Evolutionary conservation across 2,113 vertebrate species (phyloP).

Genomic region (Paradisaea rubra): DNA sequence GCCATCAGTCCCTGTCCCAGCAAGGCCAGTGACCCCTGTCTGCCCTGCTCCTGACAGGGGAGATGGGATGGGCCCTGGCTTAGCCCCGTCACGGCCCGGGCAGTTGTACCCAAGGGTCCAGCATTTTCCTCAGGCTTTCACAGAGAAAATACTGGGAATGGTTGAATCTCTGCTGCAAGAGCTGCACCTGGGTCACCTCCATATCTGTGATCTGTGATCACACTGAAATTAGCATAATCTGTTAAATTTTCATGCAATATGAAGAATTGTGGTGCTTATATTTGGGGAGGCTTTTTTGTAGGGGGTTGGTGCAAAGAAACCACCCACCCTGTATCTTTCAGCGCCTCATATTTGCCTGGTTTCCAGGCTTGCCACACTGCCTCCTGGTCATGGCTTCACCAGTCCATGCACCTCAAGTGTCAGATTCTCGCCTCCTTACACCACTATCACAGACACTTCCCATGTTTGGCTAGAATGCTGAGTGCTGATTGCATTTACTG

Average conservation of each 20-base stretch:
- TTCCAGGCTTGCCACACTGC: background rate
- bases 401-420: background rate
- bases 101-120: background rate
- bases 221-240: background rate
- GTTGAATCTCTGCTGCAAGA: background rate
- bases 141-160: background rate
- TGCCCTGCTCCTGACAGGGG: background rate
- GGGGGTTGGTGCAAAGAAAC: background rate
- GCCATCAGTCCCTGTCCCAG: background rate
- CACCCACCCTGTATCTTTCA: background rate
- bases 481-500: background rate
- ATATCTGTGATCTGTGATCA: background rate
- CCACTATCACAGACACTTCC: accelerated
- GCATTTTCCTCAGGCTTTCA: background rate
- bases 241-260: background rate
- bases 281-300: background rate
- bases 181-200: background rate
- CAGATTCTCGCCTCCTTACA: background rate
- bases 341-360: background rate
- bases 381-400: background rate
- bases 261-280: background rate
- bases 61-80: background rate
- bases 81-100: too few relatives aligned
- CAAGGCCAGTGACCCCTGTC: accelerated
- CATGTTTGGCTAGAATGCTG: background rate